phyloP scores from a whole-genome alignment of 1,140 invertebrate species.

The Theocolax elegans region DNA sequence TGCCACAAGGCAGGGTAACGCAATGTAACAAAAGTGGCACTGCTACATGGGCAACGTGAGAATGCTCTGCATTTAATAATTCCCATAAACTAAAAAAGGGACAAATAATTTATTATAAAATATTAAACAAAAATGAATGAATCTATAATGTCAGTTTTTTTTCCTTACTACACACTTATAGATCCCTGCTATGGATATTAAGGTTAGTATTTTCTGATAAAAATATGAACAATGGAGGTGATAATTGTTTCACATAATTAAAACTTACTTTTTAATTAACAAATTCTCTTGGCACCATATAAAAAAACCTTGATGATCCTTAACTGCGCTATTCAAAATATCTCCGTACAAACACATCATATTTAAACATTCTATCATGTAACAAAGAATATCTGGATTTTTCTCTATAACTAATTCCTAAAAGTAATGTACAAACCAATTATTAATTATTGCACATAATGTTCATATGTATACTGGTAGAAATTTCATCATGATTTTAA shows the following conservation, averaged over 20 bases:
- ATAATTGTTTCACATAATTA: not conserved
- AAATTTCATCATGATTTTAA: too few species aligned
- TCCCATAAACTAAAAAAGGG: conserved; percentile 88
- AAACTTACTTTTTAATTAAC: conserved; percentile 89
- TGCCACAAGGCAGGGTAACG: conserved; percentile 90
- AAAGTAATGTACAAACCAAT: too few species aligned
- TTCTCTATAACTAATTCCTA: conserved; percentile 84
- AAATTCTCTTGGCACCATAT: conserved; percentile 98
- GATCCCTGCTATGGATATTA: too few species aligned
- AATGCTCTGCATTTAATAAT: conserved; percentile 90
- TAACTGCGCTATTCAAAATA: conserved; percentile 86
- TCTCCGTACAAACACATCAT: conserved; percentile 94
- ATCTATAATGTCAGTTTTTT: too few species aligned
- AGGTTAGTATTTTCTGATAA: not conserved
- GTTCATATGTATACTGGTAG: too few species aligned
- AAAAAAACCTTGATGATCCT: conserved; percentile 93
- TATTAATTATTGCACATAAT: too few species aligned
- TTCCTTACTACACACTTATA: too few species aligned
- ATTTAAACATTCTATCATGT: conserved; percentile 92
- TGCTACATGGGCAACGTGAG: conserved; percentile 89
- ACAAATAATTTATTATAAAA: too few species aligned
- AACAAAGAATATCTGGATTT: conserved; percentile 94
- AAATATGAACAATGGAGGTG: too few species aligned
- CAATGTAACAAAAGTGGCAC: conserved; percentile 95
- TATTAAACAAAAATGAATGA: not conserved